Evolutionary conservation across 2,113 vertebrate genomes (phyloP), one percentile per base, ranked within the genome.

Genomic region (Tupaia tana): DNA sequence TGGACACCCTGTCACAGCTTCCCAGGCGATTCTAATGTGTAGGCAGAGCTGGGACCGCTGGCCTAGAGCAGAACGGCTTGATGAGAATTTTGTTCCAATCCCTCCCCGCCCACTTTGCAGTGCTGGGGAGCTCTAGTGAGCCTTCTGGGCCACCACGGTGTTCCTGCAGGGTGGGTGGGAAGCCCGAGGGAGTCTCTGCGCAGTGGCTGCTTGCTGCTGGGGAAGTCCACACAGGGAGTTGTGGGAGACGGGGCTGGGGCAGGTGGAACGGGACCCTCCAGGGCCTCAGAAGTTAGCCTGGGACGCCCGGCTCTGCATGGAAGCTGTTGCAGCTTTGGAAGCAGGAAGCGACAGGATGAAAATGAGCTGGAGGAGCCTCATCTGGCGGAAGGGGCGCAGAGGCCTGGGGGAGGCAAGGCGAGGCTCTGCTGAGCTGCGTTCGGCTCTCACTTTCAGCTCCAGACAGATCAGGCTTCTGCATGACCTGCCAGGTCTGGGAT

Each of bases 1-100:
- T 96, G 90, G 83, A 58, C 52, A 54, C 63, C 27, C 71, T 27
- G 31, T 91, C 73, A 19, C 82, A 43, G 54, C 82, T 78, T 93
- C 89, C 78, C 0, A 1, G 31, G 75, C 27, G 75, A 90, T 43
- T 59, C 71, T 69, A 43, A 81, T 3, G 9, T 29, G 43, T 31
- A 34, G 34, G 25, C 16, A 15, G 71, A 9, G 12, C 16, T 54
- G 89, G 90, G 69, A 43, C 64, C 19, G 20, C 73, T 15, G 78
- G 84, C 25, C 43, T 43, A 58, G 87, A 83, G 80, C 52, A 16
- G 29, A 54, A 13, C 0, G 0, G 73, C 61, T 58, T 67, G 63
- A 59, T 91, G 15, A 63, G 87, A 59, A 11, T 27, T 16, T 11
- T 20, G 8, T 29, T 54, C 12, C 92, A 84, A 19, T 24, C 73